Evolutionary conservation across 2,888 invertebrate species (phyloP).

Genomic region (Seira sanloemensis): DNA sequence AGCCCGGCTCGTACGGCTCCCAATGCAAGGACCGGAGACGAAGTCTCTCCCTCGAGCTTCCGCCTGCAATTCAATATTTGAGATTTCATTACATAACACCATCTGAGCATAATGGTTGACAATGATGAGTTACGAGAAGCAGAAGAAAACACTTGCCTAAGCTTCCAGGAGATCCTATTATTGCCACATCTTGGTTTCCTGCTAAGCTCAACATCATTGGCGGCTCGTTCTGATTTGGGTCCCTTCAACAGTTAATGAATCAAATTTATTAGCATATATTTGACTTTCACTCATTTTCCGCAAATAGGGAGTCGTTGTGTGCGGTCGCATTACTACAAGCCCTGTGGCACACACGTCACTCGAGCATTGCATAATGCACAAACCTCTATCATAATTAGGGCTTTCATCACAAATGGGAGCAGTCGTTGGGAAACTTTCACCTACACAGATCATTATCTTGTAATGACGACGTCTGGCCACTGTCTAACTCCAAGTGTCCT

Average conservation of each 20-base stretch:
- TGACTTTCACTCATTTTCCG: conserved; percentile 18
- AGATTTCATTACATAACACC: conserved; percentile 15
- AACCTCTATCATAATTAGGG: too few relatives aligned
- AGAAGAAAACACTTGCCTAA: conserved; percentile 44
- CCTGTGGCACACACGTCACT: too few relatives aligned
- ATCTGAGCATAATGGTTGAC: conserved; percentile 26
- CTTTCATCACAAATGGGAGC: background rate
- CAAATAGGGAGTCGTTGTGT: background rate
- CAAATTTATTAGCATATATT: background rate
- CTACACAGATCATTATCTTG: background rate
- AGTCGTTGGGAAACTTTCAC: too few relatives aligned
- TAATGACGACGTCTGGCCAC: background rate
- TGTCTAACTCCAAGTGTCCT: background rate
- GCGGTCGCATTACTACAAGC: too few relatives aligned
- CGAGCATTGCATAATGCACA: too few relatives aligned
- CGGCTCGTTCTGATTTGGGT: conserved; percentile 71
- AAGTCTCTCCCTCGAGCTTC: conserved; percentile 67
- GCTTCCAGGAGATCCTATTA: conserved; percentile 59
- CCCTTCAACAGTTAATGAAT: conserved; percentile 52
- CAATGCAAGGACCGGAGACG: conserved; percentile 70
- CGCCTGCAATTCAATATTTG: conserved; percentile 22
- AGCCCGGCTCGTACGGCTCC: conserved; percentile 69
- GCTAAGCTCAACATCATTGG: conserved; percentile 60
- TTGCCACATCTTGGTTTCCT: conserved; percentile 60
- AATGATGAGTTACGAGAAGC: conserved; percentile 30